phyloP scores from a whole-genome alignment of 2,113 vertebrate genomes.

The Setophaga kirtlandii region DNA sequence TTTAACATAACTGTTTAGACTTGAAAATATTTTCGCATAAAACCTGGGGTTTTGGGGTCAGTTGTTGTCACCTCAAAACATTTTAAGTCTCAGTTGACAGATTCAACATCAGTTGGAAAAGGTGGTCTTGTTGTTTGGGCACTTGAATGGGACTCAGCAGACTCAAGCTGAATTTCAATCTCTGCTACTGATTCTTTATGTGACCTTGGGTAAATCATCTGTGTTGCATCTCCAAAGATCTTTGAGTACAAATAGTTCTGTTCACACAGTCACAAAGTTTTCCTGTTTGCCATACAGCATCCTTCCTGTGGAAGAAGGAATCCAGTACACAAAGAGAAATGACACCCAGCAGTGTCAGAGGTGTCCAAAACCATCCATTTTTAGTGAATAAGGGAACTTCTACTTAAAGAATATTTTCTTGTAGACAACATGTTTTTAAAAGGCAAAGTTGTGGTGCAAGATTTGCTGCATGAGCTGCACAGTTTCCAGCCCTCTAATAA shows the following conservation, averaged over 20 bases:
- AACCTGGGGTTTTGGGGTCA: conserved; percentile 48
- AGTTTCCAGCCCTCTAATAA: not conserved
- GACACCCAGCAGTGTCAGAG: not conserved
- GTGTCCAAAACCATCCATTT: not conserved
- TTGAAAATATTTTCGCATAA: conserved; percentile 70
- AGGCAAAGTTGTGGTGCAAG: not conserved
- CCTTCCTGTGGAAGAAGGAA: not conserved
- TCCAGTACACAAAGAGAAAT: not conserved
- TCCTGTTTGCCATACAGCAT: not conserved
- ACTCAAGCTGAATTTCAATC: not conserved
- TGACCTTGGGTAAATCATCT: not conserved
- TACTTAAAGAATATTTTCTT: not conserved
- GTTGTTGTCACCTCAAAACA: conserved; percentile 47
- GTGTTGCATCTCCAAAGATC: not conserved
- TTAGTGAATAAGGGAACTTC: not conserved
- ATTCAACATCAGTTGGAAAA: not conserved
- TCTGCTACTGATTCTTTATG: not conserved
- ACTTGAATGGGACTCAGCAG: not conserved
- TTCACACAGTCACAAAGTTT: not conserved
- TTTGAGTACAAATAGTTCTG: not conserved
- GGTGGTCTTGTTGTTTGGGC: not conserved
- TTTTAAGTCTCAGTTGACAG: conserved; percentile 22
- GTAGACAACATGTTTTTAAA: not conserved
- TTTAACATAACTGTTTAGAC: conserved; percentile 66
- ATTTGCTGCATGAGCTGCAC: not conserved